Percentiles rank a stretch among this genome's conserved stretches.
Conservation (phyloP, 1,140 invertebrate species). For the Papilio xuthus region DNA sequence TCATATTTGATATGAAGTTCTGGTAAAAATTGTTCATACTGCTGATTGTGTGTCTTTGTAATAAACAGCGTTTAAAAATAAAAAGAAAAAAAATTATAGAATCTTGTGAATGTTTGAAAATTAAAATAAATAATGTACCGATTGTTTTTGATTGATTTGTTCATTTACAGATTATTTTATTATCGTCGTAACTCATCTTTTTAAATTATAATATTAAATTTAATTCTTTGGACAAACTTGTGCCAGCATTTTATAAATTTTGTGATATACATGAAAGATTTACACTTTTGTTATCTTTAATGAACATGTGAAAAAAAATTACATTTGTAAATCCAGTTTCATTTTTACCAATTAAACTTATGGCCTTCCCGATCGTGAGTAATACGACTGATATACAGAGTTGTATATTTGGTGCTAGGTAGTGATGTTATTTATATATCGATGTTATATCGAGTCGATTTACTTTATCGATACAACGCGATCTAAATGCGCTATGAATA, state of each 20-base stretch:
- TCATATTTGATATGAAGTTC: too few relatives aligned
- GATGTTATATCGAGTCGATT: slow-evolving; percentile 35
- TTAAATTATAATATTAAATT: too few relatives aligned
- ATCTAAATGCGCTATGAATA: slow-evolving; percentile 38
- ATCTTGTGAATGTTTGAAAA: too few relatives aligned
- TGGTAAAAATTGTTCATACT: too few relatives aligned
- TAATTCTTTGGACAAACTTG: too few relatives aligned
- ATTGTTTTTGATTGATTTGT: too few relatives aligned
- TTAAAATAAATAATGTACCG: too few relatives aligned
- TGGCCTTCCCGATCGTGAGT: slow-evolving; percentile 20
- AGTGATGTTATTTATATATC: slow-evolving; percentile 35
- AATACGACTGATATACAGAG: background rate
- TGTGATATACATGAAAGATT: background rate
- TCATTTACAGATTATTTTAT: too few relatives aligned
- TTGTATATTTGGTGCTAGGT: background rate
- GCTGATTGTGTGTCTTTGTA: too few relatives aligned
- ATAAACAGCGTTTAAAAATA: too few relatives aligned
- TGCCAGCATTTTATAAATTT: background rate
- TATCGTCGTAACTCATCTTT: too few relatives aligned
- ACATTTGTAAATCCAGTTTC: background rate
- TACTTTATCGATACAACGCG: slow-evolving; percentile 35
- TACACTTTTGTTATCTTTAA: background rate
- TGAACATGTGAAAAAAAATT: background rate
- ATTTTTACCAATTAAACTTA: slow-evolving; percentile 20
- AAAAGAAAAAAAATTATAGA: too few relatives aligned